Evolutionary conservation across 2,113 vertebrate species (phyloP), one percentile per base, ranked within the genome.

Genomic region (Oryzias curvinotus): DNA sequence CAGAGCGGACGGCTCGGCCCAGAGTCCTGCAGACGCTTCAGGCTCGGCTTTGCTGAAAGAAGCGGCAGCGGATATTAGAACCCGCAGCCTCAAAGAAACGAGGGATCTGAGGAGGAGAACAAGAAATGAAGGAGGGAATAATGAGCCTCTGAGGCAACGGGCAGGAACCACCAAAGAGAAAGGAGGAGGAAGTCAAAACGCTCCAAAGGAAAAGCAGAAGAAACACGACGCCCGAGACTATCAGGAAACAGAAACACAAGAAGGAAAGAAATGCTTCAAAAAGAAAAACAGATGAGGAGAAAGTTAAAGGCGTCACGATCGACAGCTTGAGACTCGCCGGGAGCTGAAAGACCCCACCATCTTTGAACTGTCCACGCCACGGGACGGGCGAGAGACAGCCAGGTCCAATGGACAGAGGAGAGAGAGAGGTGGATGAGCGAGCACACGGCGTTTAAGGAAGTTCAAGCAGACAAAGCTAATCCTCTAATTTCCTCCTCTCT

Each of bases 391-490:
- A 41, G 48, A 17, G 42, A 15, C 7, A 8, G n/a, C 14, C 36
- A 43, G 54, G 7, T 30, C 26, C 3, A 55, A 18, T 44, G 89
- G 52, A 58, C 21, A 21, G 43, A n/a, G 17, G 8, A 10, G 44
- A 25, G 49, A 43, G 64, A 19, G 26, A 21, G 51, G 51, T 45
- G 58, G 48, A 57, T 3, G n/a, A 52, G 71, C 13, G 62, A 75
- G 63, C 77, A 79, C 64, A 60, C 57, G 8, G 56, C 48, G 80
- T 88, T 91, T 92, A 95, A 95, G 96, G 96, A 97, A 97, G 95
- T 96, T 95, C 93, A 93, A 95, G 93, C 94, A 98, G 96, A 98
- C 96, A 94, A 92, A 92, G 87, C 95, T 97, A 98, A 98, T 97
- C 96, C 94, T 91, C 93, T 93, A 96, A 98, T 98, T 98, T 98